Evolutionary conservation across 2,888 invertebrate species (phyloP).

Genomic region (Cheilosia impressa): DNA sequence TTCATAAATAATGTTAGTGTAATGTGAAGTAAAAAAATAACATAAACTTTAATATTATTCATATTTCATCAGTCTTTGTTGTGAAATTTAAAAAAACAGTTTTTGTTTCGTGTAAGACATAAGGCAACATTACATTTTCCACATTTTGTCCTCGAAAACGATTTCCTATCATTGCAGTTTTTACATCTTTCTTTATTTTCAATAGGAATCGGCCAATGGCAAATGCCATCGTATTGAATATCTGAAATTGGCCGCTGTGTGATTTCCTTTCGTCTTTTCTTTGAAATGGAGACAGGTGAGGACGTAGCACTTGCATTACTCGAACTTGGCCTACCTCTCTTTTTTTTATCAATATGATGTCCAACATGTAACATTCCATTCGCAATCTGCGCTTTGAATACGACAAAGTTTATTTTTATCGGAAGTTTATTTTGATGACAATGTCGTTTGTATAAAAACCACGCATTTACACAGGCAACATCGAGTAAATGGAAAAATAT

Average conservation of each 20-base stretch:
- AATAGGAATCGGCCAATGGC: too few relatives aligned
- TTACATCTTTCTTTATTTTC: constrained; percentile 11
- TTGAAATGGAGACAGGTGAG: constrained; percentile 4
- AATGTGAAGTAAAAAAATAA: not conserved
- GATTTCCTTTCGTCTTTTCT: too few relatives aligned
- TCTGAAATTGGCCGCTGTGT: too few relatives aligned
- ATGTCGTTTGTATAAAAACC: constrained; percentile 25
- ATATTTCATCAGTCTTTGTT: too few relatives aligned
- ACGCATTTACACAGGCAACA: constrained; percentile 20
- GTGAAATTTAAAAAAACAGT: too few relatives aligned
- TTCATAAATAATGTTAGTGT: not conserved
- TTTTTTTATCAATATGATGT: constrained; percentile 26
- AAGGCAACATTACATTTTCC: constrained; percentile 4
- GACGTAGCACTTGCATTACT: constrained; percentile 10
- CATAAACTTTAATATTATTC: too few relatives aligned
- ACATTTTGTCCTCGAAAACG: not conserved
- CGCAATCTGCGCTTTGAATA: constrained; percentile 1
- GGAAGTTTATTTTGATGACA: constrained; percentile 10
- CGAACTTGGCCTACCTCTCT: constrained; percentile 19
- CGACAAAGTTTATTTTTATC: too few relatives aligned
- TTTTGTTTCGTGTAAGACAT: too few relatives aligned
- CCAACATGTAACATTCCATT: constrained; percentile 26
- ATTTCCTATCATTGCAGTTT: constrained; percentile 6
- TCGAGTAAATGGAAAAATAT: too few relatives aligned
- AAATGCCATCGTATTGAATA: too few relatives aligned